phyloP scores from a whole-genome alignment of 1,140 invertebrate species.

The Branchinecta lynchi region DNA sequence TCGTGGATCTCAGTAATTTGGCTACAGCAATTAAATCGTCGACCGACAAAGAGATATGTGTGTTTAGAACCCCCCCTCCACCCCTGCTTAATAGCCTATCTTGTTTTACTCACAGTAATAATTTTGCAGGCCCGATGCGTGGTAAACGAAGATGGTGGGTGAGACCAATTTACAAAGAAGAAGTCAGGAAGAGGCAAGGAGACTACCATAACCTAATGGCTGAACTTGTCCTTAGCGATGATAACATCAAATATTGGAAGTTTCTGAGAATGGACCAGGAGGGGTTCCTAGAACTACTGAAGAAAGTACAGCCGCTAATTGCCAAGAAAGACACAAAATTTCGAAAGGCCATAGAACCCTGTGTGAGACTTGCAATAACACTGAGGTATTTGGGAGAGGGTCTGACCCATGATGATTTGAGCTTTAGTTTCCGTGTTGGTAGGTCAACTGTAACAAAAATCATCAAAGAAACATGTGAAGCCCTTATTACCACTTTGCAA shows the following conservation, averaged over 20 bases:
- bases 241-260: neutral
- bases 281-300: neutral
- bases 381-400: neutral
- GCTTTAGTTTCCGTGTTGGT: neutral
- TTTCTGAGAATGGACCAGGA: neutral
- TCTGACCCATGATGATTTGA: no score
- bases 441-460: no score
- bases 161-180: neutral
- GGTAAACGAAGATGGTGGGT: neutral
- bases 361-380: slow-evolving; percentile 7
- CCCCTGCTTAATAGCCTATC: no score
- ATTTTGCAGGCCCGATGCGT: no score
- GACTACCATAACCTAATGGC: neutral
- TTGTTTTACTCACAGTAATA: no score
- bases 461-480: no score
- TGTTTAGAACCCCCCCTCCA: no score
- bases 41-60: no score
- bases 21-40: no score
- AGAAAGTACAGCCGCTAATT: neutral
- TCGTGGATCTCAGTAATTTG: no score
- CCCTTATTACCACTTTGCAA: no score
- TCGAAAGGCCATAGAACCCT: neutral
- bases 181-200: neutral
- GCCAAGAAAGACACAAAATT: neutral
- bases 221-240: neutral